phyloP scores from a whole-genome alignment of 2,888 invertebrate species.

The Noctuana brunneofusca region DNA sequence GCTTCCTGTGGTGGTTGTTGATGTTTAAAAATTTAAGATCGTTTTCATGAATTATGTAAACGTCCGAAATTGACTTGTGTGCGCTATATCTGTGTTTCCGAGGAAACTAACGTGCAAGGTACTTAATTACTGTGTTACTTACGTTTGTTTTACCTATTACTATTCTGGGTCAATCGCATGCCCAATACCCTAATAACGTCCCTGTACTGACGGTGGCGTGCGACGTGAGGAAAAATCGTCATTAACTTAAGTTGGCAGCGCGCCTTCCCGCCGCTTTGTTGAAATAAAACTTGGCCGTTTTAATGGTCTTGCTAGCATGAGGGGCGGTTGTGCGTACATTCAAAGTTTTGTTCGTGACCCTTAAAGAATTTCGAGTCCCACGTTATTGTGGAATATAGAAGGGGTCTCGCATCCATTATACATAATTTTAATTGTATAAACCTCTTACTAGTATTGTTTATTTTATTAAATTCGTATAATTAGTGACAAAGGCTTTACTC shows the following conservation, averaged over 20 bases:
- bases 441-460: too few relatives aligned
- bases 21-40: slow-evolving; percentile 8
- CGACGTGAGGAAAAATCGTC: slow-evolving; percentile 18
- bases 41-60: background rate
- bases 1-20: slow-evolving; percentile 8
- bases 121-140: slow-evolving; percentile 4
- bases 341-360: slow-evolving; percentile 4
- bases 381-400: background rate
- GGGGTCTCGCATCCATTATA: background rate
- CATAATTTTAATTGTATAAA: too few relatives aligned
- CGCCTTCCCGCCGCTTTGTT: slow-evolving; percentile 25
- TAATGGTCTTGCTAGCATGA: slow-evolving; percentile 9
- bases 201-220: slow-evolving; percentile 16
- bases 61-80: background rate
- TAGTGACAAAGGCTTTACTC: too few relatives aligned
- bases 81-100: slow-evolving; percentile 1
- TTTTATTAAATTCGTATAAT: too few relatives aligned
- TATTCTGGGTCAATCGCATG: slow-evolving; percentile 32
- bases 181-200: slow-evolving; percentile 27
- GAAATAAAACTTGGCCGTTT: slow-evolving; percentile 15
- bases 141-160: slow-evolving; percentile 20
- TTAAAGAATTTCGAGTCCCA: background rate
- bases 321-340: slow-evolving; percentile 7
- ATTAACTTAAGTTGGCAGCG: slow-evolving; percentile 23
- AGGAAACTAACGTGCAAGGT: background rate